phyloP scores from a whole-genome alignment of 2,797 vertebrate species.

The Thaleichthys pacificus region DNA sequence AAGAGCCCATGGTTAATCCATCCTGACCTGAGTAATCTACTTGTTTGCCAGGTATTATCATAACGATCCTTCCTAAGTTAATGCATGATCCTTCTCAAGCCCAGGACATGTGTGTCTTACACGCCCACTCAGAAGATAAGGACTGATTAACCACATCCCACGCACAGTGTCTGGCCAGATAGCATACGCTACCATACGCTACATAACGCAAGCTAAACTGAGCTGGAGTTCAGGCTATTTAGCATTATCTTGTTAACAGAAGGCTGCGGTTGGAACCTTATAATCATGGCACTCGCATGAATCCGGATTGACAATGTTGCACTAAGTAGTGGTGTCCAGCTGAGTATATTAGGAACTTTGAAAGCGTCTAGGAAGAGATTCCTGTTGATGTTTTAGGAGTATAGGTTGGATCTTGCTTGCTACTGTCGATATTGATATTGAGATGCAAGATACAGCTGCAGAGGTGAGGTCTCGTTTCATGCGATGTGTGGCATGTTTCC shows the following conservation, averaged over 20 bases:
- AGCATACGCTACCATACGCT: background rate
- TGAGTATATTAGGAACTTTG: no score
- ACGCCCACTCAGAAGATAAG: slow-evolving; percentile 5
- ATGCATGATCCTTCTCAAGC: slow-evolving; percentile 44
- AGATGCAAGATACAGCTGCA: no score
- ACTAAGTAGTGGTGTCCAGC: no score
- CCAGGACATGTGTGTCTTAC: background rate
- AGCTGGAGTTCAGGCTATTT: background rate
- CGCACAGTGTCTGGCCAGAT: background rate
- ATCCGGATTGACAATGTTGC: background rate
- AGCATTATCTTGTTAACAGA: background rate
- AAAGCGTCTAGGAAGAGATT: no score
- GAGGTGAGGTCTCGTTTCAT: no score
- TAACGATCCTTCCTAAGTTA: slow-evolving; percentile 59
- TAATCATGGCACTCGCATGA: background rate
- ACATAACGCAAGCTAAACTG: background rate
- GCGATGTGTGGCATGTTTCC: no score
- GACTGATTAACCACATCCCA: background rate
- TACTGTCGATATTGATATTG: no score
- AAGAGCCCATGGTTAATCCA: slow-evolving; percentile 66
- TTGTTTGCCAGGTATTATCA: slow-evolving; percentile 71
- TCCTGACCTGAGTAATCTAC: slow-evolving; percentile 68
- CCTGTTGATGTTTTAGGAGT: no score
- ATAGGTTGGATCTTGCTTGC: no score
- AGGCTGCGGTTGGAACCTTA: background rate